These are phyloP conservation scores for Apogon talboti DNA, from an alignment of 2,797 vertebrate species.

Conservation along the genomic window DNA sequence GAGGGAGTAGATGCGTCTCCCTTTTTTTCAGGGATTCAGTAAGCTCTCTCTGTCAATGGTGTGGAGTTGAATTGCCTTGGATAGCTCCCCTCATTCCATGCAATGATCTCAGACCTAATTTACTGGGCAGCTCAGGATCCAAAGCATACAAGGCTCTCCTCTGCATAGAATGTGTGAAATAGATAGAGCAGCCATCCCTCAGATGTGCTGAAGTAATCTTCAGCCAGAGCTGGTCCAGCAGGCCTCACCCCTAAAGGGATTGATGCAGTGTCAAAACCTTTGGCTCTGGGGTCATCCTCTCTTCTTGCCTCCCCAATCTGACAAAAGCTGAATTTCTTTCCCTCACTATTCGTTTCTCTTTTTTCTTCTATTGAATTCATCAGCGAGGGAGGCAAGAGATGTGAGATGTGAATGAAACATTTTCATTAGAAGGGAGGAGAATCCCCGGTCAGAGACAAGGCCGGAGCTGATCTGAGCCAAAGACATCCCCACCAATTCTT, in stretches of 20 bases:
- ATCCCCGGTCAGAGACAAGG: slow-evolving; percentile 78
- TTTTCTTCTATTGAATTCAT: slow-evolving; percentile 88
- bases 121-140: slow-evolving; percentile 86
- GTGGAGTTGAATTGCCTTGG: slow-evolving; percentile 81
- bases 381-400: slow-evolving; percentile 86
- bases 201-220: slow-evolving; percentile 97
- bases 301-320: slow-evolving; percentile 90
- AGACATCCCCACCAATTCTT: slow-evolving; percentile 82
- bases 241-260: slow-evolving; percentile 96
- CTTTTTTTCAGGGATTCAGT: slow-evolving; percentile 75
- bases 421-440: slow-evolving; percentile 91
- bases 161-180: slow-evolving; percentile 86
- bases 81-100: slow-evolving; percentile 82
- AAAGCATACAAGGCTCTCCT: slow-evolving; percentile 86
- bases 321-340: slow-evolving; percentile 89
- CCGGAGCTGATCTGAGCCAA: slow-evolving; percentile 83
- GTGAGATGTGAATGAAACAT: slow-evolving; percentile 91
- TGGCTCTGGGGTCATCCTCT: slow-evolving; percentile 93
- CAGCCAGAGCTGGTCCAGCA: slow-evolving; percentile 89
- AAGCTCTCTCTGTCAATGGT: slow-evolving; percentile 85
- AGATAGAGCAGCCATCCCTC: slow-evolving; percentile 87
- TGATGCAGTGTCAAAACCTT: slow-evolving; percentile 98
- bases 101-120: slow-evolving; percentile 90
- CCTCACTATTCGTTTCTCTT: slow-evolving; percentile 83
- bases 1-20: slow-evolving; percentile 75